Conservation (phyloP, 2,888 invertebrate genomes). For the Pseudeuparius sepicola region DNA sequence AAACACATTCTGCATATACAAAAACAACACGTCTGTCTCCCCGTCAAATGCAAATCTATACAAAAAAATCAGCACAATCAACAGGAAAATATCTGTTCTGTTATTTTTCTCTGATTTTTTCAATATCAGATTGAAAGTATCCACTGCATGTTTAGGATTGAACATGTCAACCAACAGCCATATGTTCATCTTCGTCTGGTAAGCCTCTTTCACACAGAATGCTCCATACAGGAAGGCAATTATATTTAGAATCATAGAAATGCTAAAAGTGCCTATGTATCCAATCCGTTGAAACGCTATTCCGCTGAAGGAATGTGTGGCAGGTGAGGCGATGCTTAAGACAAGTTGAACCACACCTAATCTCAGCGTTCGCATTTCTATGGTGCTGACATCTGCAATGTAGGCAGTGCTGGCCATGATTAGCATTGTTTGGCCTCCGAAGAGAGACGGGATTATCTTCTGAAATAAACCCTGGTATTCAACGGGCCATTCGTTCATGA, state of each 20-base stretch:
- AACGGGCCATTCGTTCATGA: constrained; percentile 43
- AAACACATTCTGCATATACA: constrained; percentile 50
- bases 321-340: constrained; percentile 28
- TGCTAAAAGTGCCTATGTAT: constrained; percentile 30
- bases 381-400: constrained; percentile 39
- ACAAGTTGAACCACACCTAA: constrained; percentile 45
- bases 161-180: constrained; percentile 31
- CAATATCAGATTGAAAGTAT: constrained; percentile 31
- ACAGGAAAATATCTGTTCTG: constrained; percentile 25
- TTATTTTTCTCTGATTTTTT: constrained; percentile 25
- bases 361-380: constrained; percentile 49
- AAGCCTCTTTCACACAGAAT: constrained; percentile 30
- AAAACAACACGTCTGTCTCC: constrained; percentile 49
- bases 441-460: constrained; percentile 46
- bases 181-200: no score
- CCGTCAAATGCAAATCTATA: constrained; percentile 28
- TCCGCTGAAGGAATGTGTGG: constrained; percentile 32
- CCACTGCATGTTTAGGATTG: constrained; percentile 31
- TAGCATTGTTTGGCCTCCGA: constrained; percentile 45
- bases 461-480: constrained; percentile 45
- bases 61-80: constrained; percentile 28
- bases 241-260: constrained; percentile 26
- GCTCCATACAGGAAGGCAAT: constrained; percentile 30
- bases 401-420: constrained; percentile 36
- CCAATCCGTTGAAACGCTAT: constrained; percentile 27